These are phyloP conservation scores for Lepeophtheirus salmonis DNA, from an alignment of 1,140 invertebrate species.

Conservation along the genomic window DNA sequence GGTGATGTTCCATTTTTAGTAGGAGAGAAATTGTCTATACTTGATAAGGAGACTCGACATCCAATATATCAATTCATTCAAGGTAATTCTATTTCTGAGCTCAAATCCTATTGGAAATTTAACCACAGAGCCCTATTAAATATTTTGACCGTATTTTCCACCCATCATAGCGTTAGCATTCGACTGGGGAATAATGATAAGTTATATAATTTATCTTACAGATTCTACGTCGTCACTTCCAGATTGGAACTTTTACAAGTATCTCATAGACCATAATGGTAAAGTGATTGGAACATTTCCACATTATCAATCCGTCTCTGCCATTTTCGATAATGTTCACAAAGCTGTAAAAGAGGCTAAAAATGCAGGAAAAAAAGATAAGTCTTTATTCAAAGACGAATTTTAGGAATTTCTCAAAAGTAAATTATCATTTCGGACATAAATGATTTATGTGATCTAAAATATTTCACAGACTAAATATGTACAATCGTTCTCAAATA, in stretches of 20 bases:
- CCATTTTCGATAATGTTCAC: constrained; percentile 28
- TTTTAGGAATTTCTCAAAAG: no score
- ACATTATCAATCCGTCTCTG: constrained; percentile 28
- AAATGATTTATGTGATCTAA: no score
- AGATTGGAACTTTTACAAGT: constrained; percentile 38
- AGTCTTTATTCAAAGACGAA: neutral
- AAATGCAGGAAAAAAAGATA: neutral
- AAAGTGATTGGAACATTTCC: constrained; percentile 30
- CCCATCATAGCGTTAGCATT: no score
- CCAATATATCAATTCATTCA: constrained; percentile 36
- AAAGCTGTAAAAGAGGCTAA: constrained; percentile 23
- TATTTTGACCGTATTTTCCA: no score
- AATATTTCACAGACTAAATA: no score
- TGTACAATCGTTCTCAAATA: no score
- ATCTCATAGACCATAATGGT: constrained; percentile 32
- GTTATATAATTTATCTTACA: constrained; percentile 23
- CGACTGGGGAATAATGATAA: no score
- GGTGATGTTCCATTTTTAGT: constrained; percentile 29
- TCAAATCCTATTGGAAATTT: no score
- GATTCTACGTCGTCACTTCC: constrained; percentile 26
- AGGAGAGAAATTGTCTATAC: constrained; percentile 36
- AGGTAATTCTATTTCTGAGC: no score
- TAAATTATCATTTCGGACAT: no score
- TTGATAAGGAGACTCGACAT: constrained; percentile 35
- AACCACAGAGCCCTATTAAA: no score